These are phyloP conservation scores for Leuctra nigra DNA, from an alignment of 2,888 invertebrate species.

Conservation along the genomic window DNA sequence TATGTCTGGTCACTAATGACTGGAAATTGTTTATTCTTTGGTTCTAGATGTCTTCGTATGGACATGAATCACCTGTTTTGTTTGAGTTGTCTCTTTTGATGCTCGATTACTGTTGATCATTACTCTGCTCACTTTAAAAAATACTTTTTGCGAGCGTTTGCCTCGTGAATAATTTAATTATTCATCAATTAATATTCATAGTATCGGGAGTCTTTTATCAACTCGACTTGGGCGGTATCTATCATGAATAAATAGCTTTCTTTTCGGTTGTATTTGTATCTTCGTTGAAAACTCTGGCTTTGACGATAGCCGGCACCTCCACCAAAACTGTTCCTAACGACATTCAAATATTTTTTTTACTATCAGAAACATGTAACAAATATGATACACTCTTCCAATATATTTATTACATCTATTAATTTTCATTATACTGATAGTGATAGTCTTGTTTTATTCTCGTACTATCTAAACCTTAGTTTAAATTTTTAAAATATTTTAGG, in stretches of 20 bases:
- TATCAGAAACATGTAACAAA: too few species aligned
- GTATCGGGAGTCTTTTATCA: background rate
- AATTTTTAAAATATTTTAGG: too few species aligned
- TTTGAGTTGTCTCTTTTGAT: background rate
- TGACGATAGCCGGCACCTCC: too few species aligned
- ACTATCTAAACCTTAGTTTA: too few species aligned
- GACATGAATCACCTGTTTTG: background rate
- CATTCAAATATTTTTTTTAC: too few species aligned
- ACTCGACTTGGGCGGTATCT: background rate
- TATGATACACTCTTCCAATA: too few species aligned
- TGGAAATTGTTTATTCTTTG: background rate
- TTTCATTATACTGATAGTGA: too few species aligned
- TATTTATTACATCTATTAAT: too few species aligned
- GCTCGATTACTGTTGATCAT: background rate
- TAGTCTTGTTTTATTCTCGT: too few species aligned
- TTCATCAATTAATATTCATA: slow-evolving; percentile 4
- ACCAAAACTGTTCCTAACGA: too few species aligned
- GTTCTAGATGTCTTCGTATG: background rate
- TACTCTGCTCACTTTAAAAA: background rate
- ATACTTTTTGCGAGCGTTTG: background rate
- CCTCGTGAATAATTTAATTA: slow-evolving; percentile 2
- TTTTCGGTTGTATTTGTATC: slow-evolving; percentile 5
- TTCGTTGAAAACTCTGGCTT: too few species aligned
- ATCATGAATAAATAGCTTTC: slow-evolving; percentile 3
- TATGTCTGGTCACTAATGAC: background rate